Percentiles rank a stretch among this genome's conserved stretches.
These are phyloP conservation scores for Virgularia gustaviana DNA, from an alignment of 92 coral and sea anemone species.

Conservation along the genomic window DNA sequence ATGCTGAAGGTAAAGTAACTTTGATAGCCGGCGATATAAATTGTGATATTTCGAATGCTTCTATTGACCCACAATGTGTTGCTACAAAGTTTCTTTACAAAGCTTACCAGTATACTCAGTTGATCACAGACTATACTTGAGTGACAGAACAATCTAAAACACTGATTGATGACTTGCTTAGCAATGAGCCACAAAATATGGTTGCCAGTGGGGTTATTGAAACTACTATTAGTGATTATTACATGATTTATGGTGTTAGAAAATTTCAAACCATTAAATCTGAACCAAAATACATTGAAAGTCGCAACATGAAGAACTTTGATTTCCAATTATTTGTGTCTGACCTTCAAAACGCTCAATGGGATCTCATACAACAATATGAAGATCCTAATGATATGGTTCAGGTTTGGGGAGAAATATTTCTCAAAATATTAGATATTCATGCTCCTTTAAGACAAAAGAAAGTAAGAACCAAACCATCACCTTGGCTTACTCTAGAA, in stretches of 20 bases:
- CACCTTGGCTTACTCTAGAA: too few species aligned
- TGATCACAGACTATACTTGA: constrained; percentile 12
- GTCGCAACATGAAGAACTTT: constrained; percentile 7
- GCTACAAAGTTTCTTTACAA: background rate
- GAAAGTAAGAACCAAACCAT: too few species aligned
- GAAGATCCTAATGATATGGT: constrained; percentile 11
- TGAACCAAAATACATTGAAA: constrained; percentile 6
- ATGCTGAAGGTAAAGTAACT: background rate
- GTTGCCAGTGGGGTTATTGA: constrained; percentile 4
- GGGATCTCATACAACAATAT: background rate
- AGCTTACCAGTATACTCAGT: constrained; percentile 14
- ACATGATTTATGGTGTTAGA: constrained; percentile 14
- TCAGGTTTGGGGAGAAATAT: background rate
- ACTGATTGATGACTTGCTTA: constrained; percentile 4
- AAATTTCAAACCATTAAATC: constrained; percentile 4
- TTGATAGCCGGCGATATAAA: constrained; percentile 1
- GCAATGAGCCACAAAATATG: constrained; percentile 15
- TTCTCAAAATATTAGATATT: background rate
- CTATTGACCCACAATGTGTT: background rate
- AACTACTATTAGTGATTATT: constrained; percentile 15
- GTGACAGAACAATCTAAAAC: constrained; percentile 17
- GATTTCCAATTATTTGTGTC: background rate
- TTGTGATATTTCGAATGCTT: background rate
- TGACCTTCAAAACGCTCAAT: constrained; percentile 1
- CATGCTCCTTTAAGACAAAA: too few species aligned